phyloP scores from a whole-genome alignment of 2,113 vertebrate species.

The Tamias sibiricus region DNA sequence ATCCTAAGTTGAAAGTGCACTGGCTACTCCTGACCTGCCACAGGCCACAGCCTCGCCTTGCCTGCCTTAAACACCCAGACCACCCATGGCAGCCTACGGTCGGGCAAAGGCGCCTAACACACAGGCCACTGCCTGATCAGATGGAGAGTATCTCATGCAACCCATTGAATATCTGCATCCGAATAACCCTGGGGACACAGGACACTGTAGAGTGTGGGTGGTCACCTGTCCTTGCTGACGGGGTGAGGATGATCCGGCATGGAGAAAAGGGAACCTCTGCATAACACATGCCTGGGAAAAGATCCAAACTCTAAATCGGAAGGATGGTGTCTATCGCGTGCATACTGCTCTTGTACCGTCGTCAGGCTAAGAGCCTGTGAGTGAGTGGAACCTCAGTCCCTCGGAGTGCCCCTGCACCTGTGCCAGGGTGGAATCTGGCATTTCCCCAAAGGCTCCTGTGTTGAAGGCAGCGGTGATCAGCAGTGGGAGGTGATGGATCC shows the following conservation, averaged over 20 bases:
- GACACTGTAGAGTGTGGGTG: not conserved
- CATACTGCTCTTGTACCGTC: not conserved
- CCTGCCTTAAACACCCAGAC: no score
- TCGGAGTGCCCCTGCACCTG: no score
- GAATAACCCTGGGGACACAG: not conserved
- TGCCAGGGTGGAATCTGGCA: accelerated
- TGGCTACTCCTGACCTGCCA: no score
- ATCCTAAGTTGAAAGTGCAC: no score
- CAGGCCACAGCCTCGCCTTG: no score
- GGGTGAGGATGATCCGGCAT: not conserved
- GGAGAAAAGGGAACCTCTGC: no score
- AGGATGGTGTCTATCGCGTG: not conserved
- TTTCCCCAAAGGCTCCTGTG: not conserved
- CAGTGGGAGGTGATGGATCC: not conserved
- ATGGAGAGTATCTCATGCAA: not conserved
- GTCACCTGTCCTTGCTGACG: not conserved
- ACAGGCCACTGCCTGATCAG: not conserved
- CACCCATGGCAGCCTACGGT: no score
- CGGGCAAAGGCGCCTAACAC: not conserved
- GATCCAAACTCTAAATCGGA: not conserved
- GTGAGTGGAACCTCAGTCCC: not conserved
- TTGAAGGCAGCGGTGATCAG: not conserved
- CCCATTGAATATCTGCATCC: not conserved
- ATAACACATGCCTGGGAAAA: not conserved
- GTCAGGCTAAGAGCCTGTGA: not conserved